Base-by-base conservation (phyloP, 2,888 invertebrate species). In the Eumacrocentrus americanus region DNA sequence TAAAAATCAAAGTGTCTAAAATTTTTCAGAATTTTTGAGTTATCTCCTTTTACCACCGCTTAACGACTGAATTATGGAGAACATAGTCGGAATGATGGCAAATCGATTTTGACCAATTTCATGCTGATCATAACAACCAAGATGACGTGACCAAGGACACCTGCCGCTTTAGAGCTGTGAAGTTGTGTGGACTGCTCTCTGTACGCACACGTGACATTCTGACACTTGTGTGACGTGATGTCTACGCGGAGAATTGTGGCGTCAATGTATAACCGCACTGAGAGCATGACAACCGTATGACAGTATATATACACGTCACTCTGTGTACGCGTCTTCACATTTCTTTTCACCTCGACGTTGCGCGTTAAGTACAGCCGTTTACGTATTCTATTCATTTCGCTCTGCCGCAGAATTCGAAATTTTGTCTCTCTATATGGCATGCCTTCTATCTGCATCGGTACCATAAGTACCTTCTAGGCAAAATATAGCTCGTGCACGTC, bases 321-420 rank as follows among this genome's bases (percentile, higher is more conserved):
- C 16, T 29, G 18, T 29, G 11, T 18, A 29, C 9, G 29, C 44
- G 12, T 34, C 29, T 44, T 46, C 35, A 52, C 46, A 42, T 52
- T 46, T 46, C 23, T 52, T 47, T 52, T 52, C 38, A 38, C 52
- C 23, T 52, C 23, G 23, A 47, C 38, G 52, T n/a, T 18, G 25
- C 42, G 46, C 35, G 40, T 51, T 55, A 51, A 55, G 37, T 44
- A 54, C 25, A 59, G 35, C 22, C 35, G 53, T 62, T 66, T 64
- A 57, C 40, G 62, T 64, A 66, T 66, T 66, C 63, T 56, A 56
- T 62, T 56, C 59, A 57, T 62, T 63, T 61, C 40, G 38, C 37
- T 25, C 35, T 9, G 47, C 34, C 42, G 29, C 37, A 51, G 60
- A 56, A 60, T 60, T 56, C 44, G 37, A 55, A 60, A 56, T 44